Conservation (phyloP, 2,888 invertebrate genomes). For the Pandemis cinnamomeana region DNA sequence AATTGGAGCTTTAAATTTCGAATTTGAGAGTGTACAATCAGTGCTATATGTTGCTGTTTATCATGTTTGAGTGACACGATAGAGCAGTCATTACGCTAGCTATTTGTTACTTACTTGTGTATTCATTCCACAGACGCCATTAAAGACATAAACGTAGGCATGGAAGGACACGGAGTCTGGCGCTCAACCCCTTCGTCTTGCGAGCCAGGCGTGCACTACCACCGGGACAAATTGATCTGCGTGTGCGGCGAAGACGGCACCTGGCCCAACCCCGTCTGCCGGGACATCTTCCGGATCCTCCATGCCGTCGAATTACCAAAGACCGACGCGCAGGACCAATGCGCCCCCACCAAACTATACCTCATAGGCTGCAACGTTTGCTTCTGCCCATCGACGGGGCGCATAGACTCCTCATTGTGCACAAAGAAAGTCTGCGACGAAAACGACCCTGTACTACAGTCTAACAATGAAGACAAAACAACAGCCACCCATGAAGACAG, state of each 20-base stretch:
- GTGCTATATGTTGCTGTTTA: too few species aligned
- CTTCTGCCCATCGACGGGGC: constrained; percentile 60
- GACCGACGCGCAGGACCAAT: constrained; percentile 49
- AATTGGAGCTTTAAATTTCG: too few species aligned
- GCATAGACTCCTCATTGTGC: constrained; percentile 59
- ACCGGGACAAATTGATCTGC: constrained; percentile 60
- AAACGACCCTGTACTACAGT: constrained; percentile 50
- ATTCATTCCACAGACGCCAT: constrained; percentile 61
- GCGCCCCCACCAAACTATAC: constrained; percentile 61
- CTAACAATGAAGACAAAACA: constrained; percentile 26
- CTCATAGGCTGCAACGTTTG: constrained; percentile 72
- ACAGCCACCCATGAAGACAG: constrained; percentile 37
- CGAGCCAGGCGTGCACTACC: constrained; percentile 65
- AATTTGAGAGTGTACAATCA: too few species aligned
- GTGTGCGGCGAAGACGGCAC: constrained; percentile 68
- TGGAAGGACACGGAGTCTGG: constrained; percentile 75
- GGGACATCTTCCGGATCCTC: constrained; percentile 66
- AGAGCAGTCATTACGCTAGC: too few species aligned
- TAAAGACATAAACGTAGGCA: constrained; percentile 66
- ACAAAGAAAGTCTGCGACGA: constrained; percentile 59
- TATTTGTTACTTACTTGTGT: background rate
- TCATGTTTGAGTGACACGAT: too few species aligned
- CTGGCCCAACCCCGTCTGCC: constrained; percentile 75
- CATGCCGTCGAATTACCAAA: constrained; percentile 58
- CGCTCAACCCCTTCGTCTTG: constrained; percentile 58